Conservation (phyloP, 2,888 invertebrate species). For the Drosophila melanosoma region DNA sequence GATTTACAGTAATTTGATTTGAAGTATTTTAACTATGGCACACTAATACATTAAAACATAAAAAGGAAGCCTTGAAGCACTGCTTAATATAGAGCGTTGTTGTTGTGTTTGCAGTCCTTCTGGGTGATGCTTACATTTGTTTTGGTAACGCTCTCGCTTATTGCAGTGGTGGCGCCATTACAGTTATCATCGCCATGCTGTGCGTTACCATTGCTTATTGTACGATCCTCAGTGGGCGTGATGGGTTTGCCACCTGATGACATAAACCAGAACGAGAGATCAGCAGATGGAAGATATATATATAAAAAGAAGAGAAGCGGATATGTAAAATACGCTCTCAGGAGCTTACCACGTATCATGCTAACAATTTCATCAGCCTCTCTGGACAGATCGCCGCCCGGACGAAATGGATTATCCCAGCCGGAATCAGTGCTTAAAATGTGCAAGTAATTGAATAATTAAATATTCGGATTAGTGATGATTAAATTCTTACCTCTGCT, state of each 20-base stretch:
- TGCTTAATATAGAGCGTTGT: background rate
- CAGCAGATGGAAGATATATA: background rate
- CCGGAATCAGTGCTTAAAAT: constrained; percentile 95
- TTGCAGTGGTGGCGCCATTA: constrained; percentile 65
- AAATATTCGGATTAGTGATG: background rate
- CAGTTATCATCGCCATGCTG: constrained; percentile 82
- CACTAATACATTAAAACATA: background rate
- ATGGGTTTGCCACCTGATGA: constrained; percentile 84
- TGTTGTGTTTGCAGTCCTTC: background rate
- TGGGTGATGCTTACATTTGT: constrained; percentile 78
- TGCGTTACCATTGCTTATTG: constrained; percentile 84
- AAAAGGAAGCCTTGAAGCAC: background rate
- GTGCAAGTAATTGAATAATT: background rate
- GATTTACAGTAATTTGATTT: background rate
- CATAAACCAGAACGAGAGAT: background rate
- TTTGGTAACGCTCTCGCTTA: constrained; percentile 82
- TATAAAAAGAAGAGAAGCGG: background rate
- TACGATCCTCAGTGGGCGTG: constrained; percentile 85
- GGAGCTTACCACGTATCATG: constrained; percentile 90
- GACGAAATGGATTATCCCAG: constrained; percentile 99
- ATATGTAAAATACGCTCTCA: background rate
- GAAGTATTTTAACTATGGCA: background rate
- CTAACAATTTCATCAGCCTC: constrained; percentile 98
- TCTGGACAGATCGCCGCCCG: constrained; percentile 95
- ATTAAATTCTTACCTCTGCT: constrained; percentile 81